Evolutionary conservation across 2,113 vertebrate species (phyloP).

Genomic region (zebrafish (Danio rerio)): GRCz12tu NC_133185.1:1187001-1187500

Average conservation of each 20-base stretch:
- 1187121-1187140: conserved; percentile 8
- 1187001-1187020: no score
- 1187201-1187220: background rate
- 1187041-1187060: no score
- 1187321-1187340: background rate
- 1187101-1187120: background rate
- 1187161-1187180: conserved; percentile 11
- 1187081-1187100: no score
- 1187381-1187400: conserved; percentile 18
- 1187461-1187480: conserved; percentile 58
- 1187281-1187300: conserved; percentile 26
- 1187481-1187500: conserved; percentile 54
- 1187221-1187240: background rate
- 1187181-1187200: conserved; percentile 12
- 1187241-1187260: background rate
- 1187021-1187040: background rate
- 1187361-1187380: conserved; percentile 52
- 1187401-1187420: conserved; percentile 34
- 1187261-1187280: background rate
- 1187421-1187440: conserved; percentile 42
- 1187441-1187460: conserved; percentile 68
- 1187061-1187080: no score
- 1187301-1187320: conserved; percentile 18
- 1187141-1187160: background rate
- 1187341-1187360: conserved; percentile 7